Conservation (phyloP, 1,140 invertebrate genomes). For the Subanguina moxae region DNA sequence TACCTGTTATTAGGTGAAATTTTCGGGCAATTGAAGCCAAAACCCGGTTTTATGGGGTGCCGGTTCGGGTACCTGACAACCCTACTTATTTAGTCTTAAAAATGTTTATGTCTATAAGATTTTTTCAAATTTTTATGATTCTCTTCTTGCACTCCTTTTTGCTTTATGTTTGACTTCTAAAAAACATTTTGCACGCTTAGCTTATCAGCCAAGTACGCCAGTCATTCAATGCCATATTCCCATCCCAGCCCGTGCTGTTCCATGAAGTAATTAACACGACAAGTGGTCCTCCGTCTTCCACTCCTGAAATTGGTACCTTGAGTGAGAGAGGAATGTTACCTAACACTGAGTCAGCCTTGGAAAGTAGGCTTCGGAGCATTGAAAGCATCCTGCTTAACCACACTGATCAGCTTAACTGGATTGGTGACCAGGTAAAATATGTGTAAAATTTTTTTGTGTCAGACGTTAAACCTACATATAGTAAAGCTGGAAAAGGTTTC, state of each 20-base stretch:
- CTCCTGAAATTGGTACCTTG: neutral
- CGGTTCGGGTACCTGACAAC: too few species aligned
- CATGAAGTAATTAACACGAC: slow-evolving; percentile 1
- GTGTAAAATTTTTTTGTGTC: neutral
- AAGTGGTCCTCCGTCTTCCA: neutral
- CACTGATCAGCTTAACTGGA: slow-evolving; percentile 36
- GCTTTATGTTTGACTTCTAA: neutral
- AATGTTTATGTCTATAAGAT: neutral
- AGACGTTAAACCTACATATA: neutral
- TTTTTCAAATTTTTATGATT: neutral
- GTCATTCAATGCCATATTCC: slow-evolving; percentile 19
- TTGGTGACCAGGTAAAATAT: slow-evolving; percentile 22
- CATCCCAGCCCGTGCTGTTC: neutral
- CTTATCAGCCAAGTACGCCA: slow-evolving; percentile 24
- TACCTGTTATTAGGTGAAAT: too few species aligned
- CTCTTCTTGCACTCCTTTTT: neutral
- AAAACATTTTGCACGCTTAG: slow-evolving; percentile 8
- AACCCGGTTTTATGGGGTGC: too few species aligned
- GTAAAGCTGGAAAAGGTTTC: too few species aligned
- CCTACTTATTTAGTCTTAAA: too few species aligned
- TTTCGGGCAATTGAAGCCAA: too few species aligned
- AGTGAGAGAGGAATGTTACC: neutral
- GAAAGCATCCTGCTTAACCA: slow-evolving; percentile 29
- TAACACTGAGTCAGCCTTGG: neutral
- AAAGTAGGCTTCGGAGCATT: slow-evolving; percentile 12